Base-by-base conservation (phyloP, 2,888 invertebrate genomes). In the Bellardia bayeri region DNA sequence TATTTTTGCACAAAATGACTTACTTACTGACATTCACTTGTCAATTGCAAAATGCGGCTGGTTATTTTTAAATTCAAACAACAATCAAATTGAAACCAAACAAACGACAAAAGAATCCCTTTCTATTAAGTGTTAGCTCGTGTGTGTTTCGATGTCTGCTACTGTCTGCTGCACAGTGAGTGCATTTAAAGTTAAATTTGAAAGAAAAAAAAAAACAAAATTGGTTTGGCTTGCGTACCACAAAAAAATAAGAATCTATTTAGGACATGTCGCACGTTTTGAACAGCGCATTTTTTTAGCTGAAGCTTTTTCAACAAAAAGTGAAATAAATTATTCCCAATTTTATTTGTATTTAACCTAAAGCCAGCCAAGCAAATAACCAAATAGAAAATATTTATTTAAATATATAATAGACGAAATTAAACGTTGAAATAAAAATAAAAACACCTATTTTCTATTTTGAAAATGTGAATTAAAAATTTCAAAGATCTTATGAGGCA, bases 1-100 rank as follows among this genome's bases (percentile, higher is more conserved):
- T 72, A 2, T 16, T 66, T 64, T 40, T 16, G 9, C 13, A 78
- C 68, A 16, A 66, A 83, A 69, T 66, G 75, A 83, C 69, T 80
- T 80, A 85, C 74, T 83, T 80, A 85, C 74, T 83, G 83, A 86
- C 86, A 83, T 86, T 86, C 83, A 86, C 80, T 83, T 86, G 86
- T 86, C 83, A 86, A 75, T 69, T 79, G 82, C 75, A 80, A 86
- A 82, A 86, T 86, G 83, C 83, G 79, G 82, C 71, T 80, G 85
- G 45, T 30, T 85, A 75, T 85, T 85, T 80, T 85, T 85, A 85
- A 75, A 58, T 30, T 58, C 11, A 23, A 23, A 23, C 30, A 56
- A 30, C 51, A 58, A 33, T 42, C 7, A 54, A 8, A 42, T 33
- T 33, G 7, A 33, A 13, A 23, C 63, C 6, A 49, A 66, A 68